Evolutionary conservation across 1,140 invertebrate genomes (phyloP).

Genomic region (Bactericera cockerelli): DNA sequence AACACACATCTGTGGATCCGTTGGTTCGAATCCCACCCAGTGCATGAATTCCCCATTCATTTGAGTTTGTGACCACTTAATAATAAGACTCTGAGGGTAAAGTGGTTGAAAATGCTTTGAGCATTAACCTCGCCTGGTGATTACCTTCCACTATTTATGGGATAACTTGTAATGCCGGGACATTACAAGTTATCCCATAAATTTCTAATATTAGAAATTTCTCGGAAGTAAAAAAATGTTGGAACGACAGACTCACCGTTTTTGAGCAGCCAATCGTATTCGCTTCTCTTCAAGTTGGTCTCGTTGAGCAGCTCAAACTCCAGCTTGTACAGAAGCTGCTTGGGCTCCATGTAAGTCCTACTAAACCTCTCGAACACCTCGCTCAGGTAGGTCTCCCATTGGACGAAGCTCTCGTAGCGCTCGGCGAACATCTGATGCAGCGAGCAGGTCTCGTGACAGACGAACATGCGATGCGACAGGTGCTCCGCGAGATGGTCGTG

Average conservation of each 20-base stretch:
- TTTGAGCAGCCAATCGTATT: conserved; percentile 55
- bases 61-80: too few species aligned
- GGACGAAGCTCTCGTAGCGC: conserved; percentile 39
- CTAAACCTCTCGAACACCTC: conserved; percentile 38
- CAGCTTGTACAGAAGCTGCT: conserved; percentile 49
- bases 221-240: too few species aligned
- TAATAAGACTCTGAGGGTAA: too few species aligned
- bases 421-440: conserved; percentile 55
- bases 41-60: too few species aligned
- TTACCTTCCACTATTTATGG: too few species aligned
- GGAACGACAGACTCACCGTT: conserved; percentile 40
- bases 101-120: too few species aligned
- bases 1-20: too few species aligned
- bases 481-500: conserved; percentile 64
- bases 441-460: conserved; percentile 55
- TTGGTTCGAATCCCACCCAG: too few species aligned
- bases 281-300: conserved; percentile 57
- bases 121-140: too few species aligned
- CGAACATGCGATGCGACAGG: conserved; percentile 50
- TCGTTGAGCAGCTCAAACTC: conserved; percentile 58
- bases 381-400: conserved; percentile 50
- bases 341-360: conserved; percentile 43
- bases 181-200: too few species aligned
- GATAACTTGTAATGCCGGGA: too few species aligned
- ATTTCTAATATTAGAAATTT: too few species aligned